phyloP scores from a whole-genome alignment of 2,888 invertebrate species.

The Ectobius pallidus region DNA sequence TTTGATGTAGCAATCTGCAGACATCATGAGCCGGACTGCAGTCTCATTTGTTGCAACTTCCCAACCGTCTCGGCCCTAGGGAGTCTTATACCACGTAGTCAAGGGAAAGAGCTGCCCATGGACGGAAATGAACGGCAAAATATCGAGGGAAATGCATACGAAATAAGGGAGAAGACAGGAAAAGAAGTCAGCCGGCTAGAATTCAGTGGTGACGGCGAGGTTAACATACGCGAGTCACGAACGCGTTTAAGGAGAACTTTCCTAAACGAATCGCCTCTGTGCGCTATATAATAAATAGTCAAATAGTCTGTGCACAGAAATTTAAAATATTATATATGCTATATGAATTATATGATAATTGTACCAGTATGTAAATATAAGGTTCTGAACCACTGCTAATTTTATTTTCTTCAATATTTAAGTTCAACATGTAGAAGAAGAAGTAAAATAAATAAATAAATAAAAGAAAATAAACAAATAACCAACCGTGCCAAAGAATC shows the following conservation, averaged over 20 bases:
- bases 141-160: conserved; percentile 31
- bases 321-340: too few species aligned
- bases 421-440: too few species aligned
- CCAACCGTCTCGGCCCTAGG: not conserved
- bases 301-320: too few species aligned
- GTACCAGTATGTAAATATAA: too few species aligned
- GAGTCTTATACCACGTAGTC: conserved; percentile 23
- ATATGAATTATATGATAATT: too few species aligned
- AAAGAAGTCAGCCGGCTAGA: not conserved
- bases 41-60: conserved; percentile 23
- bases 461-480: too few species aligned
- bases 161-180: conserved; percentile 15
- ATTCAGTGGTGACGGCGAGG: not conserved
- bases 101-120: not conserved
- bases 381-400: too few species aligned
- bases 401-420: too few species aligned
- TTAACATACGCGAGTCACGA: not conserved
- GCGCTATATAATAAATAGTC: too few species aligned
- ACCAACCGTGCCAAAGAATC: too few species aligned
- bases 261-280: too few species aligned
- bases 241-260: not conserved
- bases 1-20: conserved; percentile 26
- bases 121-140: conserved; percentile 29
- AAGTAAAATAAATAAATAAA: too few species aligned
- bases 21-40: conserved; percentile 20